phyloP scores from a whole-genome alignment of 1,140 invertebrate species.

The Zaprionus tsacasi region DNA sequence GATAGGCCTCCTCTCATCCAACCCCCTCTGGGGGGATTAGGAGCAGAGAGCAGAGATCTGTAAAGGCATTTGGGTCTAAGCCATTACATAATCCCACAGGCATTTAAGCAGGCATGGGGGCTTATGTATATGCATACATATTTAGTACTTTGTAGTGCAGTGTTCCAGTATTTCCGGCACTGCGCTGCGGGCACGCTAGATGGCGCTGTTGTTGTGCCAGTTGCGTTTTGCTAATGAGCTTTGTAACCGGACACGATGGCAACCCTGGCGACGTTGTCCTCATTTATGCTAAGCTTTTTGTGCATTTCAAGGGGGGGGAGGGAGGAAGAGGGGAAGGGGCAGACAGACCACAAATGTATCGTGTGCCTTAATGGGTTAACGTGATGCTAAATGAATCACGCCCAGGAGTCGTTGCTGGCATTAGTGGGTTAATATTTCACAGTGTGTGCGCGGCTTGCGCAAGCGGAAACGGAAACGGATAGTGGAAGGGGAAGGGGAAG shows the following conservation, averaged over 20 bases:
- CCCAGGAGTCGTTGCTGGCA: constrained; percentile 35
- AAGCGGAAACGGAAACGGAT: constrained; percentile 52
- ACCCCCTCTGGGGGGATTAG: not conserved
- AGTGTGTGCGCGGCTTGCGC: not conserved
- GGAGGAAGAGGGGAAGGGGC: not conserved
- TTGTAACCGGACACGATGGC: constrained; percentile 72
- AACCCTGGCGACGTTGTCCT: constrained; percentile 46
- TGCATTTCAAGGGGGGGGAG: constrained; percentile 50
- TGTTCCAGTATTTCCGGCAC: constrained; percentile 42
- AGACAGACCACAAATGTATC: constrained; percentile 55
- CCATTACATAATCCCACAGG: not conserved
- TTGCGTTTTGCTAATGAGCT: constrained; percentile 67
- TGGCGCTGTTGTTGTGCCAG: constrained; percentile 50
- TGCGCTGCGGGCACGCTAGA: constrained; percentile 50
- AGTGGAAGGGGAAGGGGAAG: constrained; percentile 9
- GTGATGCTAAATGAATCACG: constrained; percentile 80
- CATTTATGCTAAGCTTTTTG: constrained; percentile 78
- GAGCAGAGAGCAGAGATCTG: not conserved
- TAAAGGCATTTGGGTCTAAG: not conserved
- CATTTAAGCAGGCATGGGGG: not conserved
- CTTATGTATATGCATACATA: not conserved
- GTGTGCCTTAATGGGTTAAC: constrained; percentile 78
- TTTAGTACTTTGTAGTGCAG: constrained; percentile 20
- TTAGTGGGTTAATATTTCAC: constrained; percentile 79
- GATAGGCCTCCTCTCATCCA: not conserved